phyloP scores from a whole-genome alignment of 1,140 invertebrate genomes.

The Neodiprion virginianus region DNA sequence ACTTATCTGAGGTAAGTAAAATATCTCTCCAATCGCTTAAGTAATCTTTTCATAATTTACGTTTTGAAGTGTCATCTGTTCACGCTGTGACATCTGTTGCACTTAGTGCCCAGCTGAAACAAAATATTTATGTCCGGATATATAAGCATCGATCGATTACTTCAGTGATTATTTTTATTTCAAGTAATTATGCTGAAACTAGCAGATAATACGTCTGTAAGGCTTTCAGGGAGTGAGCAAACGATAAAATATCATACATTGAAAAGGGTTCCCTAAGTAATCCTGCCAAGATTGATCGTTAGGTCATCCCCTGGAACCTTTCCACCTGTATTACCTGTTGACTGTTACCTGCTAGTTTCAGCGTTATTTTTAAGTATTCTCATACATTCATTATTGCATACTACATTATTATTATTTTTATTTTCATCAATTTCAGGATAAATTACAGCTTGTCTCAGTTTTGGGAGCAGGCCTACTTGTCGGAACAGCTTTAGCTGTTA shows the following conservation, averaged over 20 bases:
- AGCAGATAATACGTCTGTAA: too few species aligned
- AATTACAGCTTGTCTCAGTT: slow-evolving; percentile 91
- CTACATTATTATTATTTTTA: slow-evolving; percentile 27
- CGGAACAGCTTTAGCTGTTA: slow-evolving; percentile 95
- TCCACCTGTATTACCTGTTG: too few species aligned
- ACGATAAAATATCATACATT: too few species aligned
- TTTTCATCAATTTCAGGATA: slow-evolving; percentile 75
- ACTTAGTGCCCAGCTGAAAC: not conserved
- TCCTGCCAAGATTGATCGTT: too few species aligned
- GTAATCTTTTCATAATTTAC: not conserved
- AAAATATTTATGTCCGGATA: not conserved
- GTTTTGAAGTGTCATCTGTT: not conserved
- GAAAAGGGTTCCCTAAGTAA: too few species aligned
- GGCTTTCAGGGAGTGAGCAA: too few species aligned
- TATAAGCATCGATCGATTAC: not conserved
- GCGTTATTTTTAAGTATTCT: too few species aligned
- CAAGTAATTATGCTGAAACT: not conserved
- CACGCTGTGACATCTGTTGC: not conserved
- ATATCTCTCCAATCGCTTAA: slow-evolving; percentile 8
- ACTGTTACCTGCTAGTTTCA: too few species aligned
- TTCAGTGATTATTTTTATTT: not conserved
- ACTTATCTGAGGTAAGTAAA: slow-evolving; percentile 87
- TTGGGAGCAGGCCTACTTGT: slow-evolving; percentile 97
- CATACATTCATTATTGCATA: too few species aligned
- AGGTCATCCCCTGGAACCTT: too few species aligned